Percentiles rank a stretch among this genome's conserved stretches.
Conservation (phyloP, 2,888 invertebrate species). For the Agrilus cyanescens region DNA sequence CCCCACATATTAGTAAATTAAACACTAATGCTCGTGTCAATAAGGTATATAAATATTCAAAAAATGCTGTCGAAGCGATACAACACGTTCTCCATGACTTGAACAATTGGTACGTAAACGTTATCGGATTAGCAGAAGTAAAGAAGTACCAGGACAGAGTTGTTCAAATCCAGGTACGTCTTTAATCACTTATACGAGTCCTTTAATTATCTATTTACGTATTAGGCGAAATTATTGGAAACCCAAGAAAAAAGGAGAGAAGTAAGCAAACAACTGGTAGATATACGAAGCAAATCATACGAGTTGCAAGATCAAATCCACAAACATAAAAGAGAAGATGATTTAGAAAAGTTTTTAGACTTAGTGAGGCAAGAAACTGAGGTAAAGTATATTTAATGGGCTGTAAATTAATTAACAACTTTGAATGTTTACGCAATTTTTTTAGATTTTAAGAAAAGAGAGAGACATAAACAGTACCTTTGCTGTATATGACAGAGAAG, state of each 20-base stretch:
- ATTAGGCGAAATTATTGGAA: constrained; percentile 48
- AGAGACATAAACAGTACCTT: constrained; percentile 49
- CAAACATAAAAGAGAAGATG: constrained; percentile 61
- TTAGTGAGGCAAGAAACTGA: constrained; percentile 59
- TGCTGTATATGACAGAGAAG: constrained; percentile 55
- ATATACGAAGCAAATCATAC: constrained; percentile 51
- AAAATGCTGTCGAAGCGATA: too few relatives aligned
- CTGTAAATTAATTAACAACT: background rate
- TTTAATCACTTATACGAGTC: background rate
- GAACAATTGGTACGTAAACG: constrained; percentile 54
- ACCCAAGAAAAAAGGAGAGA: constrained; percentile 56
- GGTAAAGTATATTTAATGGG: constrained; percentile 26
- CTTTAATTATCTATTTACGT: constrained; percentile 14
- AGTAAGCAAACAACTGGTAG: constrained; percentile 46
- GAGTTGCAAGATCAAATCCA: constrained; percentile 65
- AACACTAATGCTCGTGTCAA: too few relatives aligned
- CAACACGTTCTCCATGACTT: constrained; percentile 32
- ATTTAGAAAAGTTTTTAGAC: constrained; percentile 53
- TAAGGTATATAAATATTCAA: too few relatives aligned
- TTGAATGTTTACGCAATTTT: constrained; percentile 7
- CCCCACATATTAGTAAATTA: too few relatives aligned
- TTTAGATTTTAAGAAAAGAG: constrained; percentile 48
- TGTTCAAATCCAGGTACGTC: constrained; percentile 48
- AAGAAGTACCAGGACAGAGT: constrained; percentile 63
- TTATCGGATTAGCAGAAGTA: constrained; percentile 69